Evolutionary conservation across 35 echinoderm and acorn worm species (phyloP).

Genomic region (Diadema setosum): DNA sequence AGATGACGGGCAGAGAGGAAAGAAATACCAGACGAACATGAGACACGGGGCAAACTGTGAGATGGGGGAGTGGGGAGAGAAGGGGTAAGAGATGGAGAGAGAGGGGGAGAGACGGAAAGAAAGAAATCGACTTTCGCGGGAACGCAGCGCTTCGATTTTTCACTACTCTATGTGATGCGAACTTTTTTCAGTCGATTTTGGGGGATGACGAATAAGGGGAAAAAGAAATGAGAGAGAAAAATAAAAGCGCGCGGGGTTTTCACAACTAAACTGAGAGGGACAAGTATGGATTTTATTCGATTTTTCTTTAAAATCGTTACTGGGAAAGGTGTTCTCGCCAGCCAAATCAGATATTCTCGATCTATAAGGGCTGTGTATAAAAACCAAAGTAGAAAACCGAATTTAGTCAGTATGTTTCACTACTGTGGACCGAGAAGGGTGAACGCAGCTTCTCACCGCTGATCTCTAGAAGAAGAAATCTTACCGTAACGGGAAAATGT

Average conservation of each 20-base stretch:
- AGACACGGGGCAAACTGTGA: too few species aligned
- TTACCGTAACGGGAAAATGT: too few species aligned
- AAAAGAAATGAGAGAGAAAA: neutral
- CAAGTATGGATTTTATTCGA: constrained; percentile 6
- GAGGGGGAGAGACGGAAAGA: neutral
- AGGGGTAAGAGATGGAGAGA: neutral
- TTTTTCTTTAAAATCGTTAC: constrained; percentile 16
- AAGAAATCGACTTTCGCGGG: neutral
- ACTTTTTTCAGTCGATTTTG: neutral
- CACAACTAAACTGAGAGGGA: neutral
- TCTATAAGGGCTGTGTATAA: neutral
- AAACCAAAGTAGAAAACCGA: neutral
- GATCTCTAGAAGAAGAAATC: too few species aligned
- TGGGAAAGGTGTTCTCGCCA: neutral
- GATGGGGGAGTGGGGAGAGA: neutral
- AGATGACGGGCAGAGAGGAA: too few species aligned
- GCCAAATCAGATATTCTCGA: neutral
- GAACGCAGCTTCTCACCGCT: too few species aligned
- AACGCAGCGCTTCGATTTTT: neutral
- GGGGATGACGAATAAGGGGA: neutral
- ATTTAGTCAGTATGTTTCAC: neutral
- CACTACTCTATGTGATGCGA: neutral
- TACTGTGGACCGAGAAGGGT: too few species aligned
- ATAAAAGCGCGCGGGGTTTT: constrained; percentile 4
- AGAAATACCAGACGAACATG: too few species aligned